phyloP scores from a whole-genome alignment of 2,113 vertebrate genomes.

The Bufo gargarizans region DNA sequence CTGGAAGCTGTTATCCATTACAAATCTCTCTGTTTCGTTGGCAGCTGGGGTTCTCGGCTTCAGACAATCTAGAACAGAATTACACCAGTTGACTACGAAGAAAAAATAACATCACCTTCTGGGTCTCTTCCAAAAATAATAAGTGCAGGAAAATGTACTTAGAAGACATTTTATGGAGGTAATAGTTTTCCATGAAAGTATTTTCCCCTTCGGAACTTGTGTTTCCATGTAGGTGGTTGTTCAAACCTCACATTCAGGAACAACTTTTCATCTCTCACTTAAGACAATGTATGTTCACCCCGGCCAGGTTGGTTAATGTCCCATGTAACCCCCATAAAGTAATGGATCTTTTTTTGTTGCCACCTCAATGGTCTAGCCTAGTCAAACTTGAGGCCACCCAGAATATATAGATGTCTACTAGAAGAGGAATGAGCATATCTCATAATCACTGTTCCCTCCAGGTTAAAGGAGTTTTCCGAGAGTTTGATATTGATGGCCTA shows the following conservation, averaged over 20 bases:
- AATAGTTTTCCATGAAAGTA: slow-evolving; percentile 4
- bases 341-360: background rate
- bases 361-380: background rate
- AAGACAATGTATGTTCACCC: background rate
- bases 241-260: slow-evolving; percentile 2
- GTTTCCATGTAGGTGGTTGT: slow-evolving; percentile 34
- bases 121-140: slow-evolving; percentile 33
- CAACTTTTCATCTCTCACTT: background rate
- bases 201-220: background rate
- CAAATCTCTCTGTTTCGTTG: background rate
- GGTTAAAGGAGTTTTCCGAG: background rate
- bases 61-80: slow-evolving; percentile 21
- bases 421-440: background rate
- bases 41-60: background rate
- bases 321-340: background rate
- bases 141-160: slow-evolving; percentile 41
- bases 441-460: background rate
- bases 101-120: slow-evolving; percentile 31
- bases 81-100: background rate
- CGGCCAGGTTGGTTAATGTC: background rate
- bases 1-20: background rate
- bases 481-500: no score
- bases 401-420: background rate
- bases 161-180: slow-evolving; percentile 36
- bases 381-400: background rate